Percentiles rank a stretch among this genome's conserved stretches.
These are phyloP conservation scores for Rallus crepitans DNA, from an alignment of 2,797 vertebrate genomes.

Conservation along the genomic window DNA sequence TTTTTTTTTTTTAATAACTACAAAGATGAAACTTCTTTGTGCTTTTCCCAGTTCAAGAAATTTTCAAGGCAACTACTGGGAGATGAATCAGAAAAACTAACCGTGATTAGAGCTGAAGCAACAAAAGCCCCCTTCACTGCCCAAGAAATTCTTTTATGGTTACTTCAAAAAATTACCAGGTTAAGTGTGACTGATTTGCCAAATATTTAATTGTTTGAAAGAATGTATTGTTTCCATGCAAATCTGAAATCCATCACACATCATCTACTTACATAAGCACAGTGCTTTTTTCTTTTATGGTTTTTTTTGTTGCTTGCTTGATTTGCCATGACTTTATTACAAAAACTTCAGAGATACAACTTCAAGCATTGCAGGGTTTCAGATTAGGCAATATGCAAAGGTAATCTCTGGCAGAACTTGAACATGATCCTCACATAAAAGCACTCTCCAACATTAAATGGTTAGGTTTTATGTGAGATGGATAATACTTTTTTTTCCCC, in stretches of 20 bases:
- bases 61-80: not conserved
- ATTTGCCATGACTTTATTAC: not conserved
- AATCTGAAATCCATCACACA: not conserved
- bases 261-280: not conserved
- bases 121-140: not conserved
- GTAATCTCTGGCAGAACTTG: not conserved
- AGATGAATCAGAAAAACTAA: not conserved
- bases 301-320: not conserved
- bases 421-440: not conserved
- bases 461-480: not conserved
- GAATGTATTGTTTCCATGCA: not conserved
- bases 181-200: constrained; percentile 4
- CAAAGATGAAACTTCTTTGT: not conserved
- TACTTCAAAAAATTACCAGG: constrained; percentile 23
- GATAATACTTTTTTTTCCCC: not conserved
- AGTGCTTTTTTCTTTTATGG: not conserved
- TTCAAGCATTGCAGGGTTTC: not conserved
- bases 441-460: not conserved
- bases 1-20: not conserved
- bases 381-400: not conserved
- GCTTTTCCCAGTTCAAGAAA: not conserved
- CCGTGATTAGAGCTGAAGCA: not conserved
- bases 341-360: not conserved
- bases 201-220: constrained; percentile 44
- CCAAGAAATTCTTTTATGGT: not conserved